Conservation (phyloP, 2,113 vertebrate genomes). For the Aix galericulata region DNA sequence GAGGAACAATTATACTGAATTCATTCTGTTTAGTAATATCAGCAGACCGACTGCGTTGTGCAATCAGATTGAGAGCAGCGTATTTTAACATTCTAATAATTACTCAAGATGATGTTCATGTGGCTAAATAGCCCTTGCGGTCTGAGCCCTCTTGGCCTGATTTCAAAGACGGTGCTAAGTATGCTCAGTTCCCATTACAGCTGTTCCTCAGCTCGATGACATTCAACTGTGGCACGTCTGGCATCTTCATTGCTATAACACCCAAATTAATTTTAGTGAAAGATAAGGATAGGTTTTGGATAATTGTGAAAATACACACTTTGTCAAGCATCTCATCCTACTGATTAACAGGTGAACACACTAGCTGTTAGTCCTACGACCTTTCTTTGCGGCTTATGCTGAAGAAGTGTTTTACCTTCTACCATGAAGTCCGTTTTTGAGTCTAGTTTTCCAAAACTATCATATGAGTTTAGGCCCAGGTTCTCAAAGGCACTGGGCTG, state of each 20-base stretch:
- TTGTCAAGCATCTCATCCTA: background rate
- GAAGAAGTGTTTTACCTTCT: background rate
- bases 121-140: background rate
- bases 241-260: background rate
- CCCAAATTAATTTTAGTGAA: background rate
- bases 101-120: background rate
- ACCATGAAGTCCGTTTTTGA: background rate
- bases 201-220: background rate
- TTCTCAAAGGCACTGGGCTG: no score
- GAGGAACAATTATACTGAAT: background rate
- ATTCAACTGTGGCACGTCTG: accelerated
- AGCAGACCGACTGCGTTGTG: background rate
- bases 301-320: background rate
- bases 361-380: background rate
- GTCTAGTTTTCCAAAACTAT: background rate
- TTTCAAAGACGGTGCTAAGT: background rate
- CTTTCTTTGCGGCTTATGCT: background rate
- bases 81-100: background rate
- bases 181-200: background rate
- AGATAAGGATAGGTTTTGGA: background rate
- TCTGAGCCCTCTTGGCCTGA: background rate
- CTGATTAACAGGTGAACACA: background rate
- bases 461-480: background rate
- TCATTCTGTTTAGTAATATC: background rate
- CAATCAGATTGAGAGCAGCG: background rate